A percentile compares a stretch with the other conserved stretches of the same genome.
phyloP scores from a whole-genome alignment of 1,140 invertebrate genomes.

The Drosophila mojavensis region DNA sequence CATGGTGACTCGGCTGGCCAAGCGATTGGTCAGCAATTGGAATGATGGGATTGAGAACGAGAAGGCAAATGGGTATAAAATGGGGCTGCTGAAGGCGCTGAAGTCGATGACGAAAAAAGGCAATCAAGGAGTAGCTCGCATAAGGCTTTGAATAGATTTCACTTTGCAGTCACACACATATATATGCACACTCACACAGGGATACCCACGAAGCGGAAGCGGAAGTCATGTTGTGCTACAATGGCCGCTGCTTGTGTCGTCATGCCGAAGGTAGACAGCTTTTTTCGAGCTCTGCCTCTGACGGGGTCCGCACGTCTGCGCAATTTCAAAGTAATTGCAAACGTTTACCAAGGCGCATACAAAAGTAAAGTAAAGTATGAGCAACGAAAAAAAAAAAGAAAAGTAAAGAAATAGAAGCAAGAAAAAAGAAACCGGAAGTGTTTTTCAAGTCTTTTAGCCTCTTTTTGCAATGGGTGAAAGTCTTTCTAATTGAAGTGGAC shows the following conservation, averaged over 20 bases:
- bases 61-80: slow-evolving; percentile 4
- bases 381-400: slow-evolving; percentile 56
- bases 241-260: slow-evolving; percentile 50
- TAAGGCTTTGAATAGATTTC: slow-evolving; percentile 67
- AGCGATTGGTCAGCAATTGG: slow-evolving; percentile 39
- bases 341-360: slow-evolving; percentile 71
- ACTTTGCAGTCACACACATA: slow-evolving; percentile 25
- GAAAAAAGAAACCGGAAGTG: slow-evolving; percentile 75
- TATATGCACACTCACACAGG: not conserved
- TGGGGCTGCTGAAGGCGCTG: slow-evolving; percentile 47
- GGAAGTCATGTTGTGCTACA: slow-evolving; percentile 79
- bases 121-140: slow-evolving; percentile 45
- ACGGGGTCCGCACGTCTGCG: slow-evolving; percentile 65
- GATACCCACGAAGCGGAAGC: slow-evolving; percentile 39
- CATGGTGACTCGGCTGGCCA: slow-evolving; percentile 31
- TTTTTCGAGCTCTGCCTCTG: slow-evolving; percentile 49
- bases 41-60: slow-evolving; percentile 21
- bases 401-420: slow-evolving; percentile 51
- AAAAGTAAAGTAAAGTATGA: slow-evolving; percentile 59
- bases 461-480: slow-evolving; percentile 71
- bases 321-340: slow-evolving; percentile 79
- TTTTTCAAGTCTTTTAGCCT: slow-evolving; percentile 68
- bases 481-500: slow-evolving; percentile 83
- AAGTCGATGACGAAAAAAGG: slow-evolving; percentile 65
- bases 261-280: slow-evolving; percentile 61